Conservation (phyloP, 2,113 vertebrate species). For the Mesembrinibis cayennensis region DNA sequence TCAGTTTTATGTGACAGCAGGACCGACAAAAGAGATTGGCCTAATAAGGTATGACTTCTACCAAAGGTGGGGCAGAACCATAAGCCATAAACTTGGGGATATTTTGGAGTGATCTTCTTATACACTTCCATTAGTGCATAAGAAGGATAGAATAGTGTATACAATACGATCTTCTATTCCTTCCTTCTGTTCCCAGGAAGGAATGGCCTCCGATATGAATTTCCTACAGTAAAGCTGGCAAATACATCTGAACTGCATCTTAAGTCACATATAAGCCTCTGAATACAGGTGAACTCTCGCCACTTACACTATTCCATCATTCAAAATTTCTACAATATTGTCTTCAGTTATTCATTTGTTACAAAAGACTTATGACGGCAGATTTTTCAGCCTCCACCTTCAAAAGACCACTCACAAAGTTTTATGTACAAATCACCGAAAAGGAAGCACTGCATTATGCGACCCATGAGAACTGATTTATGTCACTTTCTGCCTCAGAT, state of each 20-base stretch:
- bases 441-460: neutral
- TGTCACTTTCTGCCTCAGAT: neutral
- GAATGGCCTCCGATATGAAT: neutral
- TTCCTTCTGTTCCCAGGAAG: neutral
- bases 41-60: neutral
- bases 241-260: neutral
- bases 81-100: neutral
- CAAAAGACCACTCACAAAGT: neutral
- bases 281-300: neutral
- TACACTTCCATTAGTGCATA: neutral
- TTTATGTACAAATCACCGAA: neutral
- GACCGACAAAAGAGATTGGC: neutral
- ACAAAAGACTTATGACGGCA: neutral
- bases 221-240: neutral
- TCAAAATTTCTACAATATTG: neutral
- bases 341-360: neutral
- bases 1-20: neutral
- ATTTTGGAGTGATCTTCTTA: neutral
- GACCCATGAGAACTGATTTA: neutral
- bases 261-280: neutral
- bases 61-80: neutral
- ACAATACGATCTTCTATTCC: neutral
- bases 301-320: neutral
- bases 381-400: neutral
- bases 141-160: neutral